Evolutionary conservation across 2,888 invertebrate genomes (phyloP), one percentile per base, ranked within the genome.

Genomic region (Physocephala rufipes): DNA sequence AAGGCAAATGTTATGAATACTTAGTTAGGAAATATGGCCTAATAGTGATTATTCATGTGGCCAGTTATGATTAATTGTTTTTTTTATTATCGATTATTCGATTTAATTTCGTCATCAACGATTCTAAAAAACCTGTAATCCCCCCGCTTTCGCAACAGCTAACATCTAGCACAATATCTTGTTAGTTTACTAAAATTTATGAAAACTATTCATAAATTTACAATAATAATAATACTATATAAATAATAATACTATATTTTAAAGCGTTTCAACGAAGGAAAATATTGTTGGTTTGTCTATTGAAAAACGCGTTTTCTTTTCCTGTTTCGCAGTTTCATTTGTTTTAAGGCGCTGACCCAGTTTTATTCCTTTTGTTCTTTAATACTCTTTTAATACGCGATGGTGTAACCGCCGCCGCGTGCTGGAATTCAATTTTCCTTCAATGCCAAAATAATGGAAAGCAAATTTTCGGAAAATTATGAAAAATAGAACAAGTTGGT

Each of bases 381-480:
- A n/a, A n/a, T n/a, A n/a, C n/a, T n/a, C n/a, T n/a, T n/a, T n/a
- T n/a, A n/a, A n/a, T n/a, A n/a, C n/a, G n/a, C n/a, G n/a, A n/a
- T n/a, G n/a, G n/a, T n/a, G n/a, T n/a, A n/a, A 58, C 58, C 26
- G 36, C n/a, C 36, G 26, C 45, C 30, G 51, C 30, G 51, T 68
- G 36, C 59, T 61, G 61, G 49, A 68, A 68, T 68, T 62, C 61
- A 68, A 68, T 61, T 68, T 62, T 24, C 36, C 49, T 68, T 62
- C 62, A 68, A 68, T 68, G 59, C 68, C 19, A 68, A 55, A 61
- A 68, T 68, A 68, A 68, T 68, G 51, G 62, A 61, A 68, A 62
- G 51, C 61, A 61, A 62, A 68, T 61, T 68, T 62, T 68, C 13
- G 28, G n/a, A 28, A 62, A 62, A 53, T 21, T 24, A 12, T 55